phyloP scores from a whole-genome alignment of 2,888 invertebrate genomes.

The Eumacrocentrus americanus region DNA sequence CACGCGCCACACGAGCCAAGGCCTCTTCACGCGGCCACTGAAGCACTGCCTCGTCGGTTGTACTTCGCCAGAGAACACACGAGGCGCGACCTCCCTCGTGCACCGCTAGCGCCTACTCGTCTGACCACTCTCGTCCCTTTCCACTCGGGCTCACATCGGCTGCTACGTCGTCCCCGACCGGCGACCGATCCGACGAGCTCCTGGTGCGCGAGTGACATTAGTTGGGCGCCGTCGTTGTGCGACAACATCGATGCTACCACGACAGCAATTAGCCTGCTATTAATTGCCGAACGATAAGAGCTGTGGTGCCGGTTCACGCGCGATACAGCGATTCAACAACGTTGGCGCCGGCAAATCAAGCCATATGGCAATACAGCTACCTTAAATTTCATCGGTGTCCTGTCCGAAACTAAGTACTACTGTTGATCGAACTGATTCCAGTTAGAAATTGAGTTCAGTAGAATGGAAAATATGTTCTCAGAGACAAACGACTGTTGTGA shows the following conservation, averaged over 20 bases:
- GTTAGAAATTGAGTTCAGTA: too few species aligned
- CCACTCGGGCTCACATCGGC: conserved; percentile 17
- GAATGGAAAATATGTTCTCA: too few species aligned
- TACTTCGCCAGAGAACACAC: conserved; percentile 34
- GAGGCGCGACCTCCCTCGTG: conserved; percentile 29
- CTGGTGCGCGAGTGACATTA: conserved; percentile 8
- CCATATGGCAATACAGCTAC: too few species aligned
- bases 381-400: too few species aligned
- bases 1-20: conserved; percentile 41
- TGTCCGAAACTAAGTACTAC: too few species aligned
- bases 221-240: conserved; percentile 7
- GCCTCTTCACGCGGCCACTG: conserved; percentile 35
- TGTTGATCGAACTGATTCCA: too few species aligned
- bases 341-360: neutral
- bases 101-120: conserved; percentile 23
- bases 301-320: too few species aligned
- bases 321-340: neutral
- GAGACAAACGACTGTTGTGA: too few species aligned
- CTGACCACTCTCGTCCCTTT: conserved; percentile 16
- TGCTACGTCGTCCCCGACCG: neutral
- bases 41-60: conserved; percentile 33
- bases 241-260: conserved; percentile 6
- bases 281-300: conserved; percentile 5
- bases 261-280: neutral
- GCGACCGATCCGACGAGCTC: conserved; percentile 1